Evolutionary conservation across 1,140 invertebrate genomes (phyloP).

Genomic region (Meloidogyne hapla): DNA sequence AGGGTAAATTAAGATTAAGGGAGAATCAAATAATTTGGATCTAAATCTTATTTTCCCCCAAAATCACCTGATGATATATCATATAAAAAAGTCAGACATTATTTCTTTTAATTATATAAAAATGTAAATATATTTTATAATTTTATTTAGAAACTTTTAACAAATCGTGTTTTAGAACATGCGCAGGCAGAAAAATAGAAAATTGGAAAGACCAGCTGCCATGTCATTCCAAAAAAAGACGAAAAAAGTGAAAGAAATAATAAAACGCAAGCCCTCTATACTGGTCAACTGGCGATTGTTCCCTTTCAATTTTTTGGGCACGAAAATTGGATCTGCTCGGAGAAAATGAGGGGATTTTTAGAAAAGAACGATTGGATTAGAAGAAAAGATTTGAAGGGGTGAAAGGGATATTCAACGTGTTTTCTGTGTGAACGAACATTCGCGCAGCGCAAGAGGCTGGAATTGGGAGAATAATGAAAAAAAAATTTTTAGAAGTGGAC

Average conservation of each 20-base stretch:
- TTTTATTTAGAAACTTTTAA: not conserved
- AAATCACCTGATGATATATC: too few species aligned
- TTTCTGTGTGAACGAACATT: constrained; percentile 5
- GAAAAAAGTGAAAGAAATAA: not conserved
- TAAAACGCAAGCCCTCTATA: not conserved
- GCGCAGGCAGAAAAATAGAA: not conserved
- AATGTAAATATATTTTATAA: not conserved
- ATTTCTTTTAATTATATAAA: too few species aligned
- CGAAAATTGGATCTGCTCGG: not conserved
- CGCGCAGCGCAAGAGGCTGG: not conserved
- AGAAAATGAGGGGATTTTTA: not conserved
- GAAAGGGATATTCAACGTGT: not conserved
- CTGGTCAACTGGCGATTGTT: not conserved
- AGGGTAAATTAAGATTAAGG: too few species aligned
- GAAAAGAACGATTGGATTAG: not conserved
- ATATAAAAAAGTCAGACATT: too few species aligned
- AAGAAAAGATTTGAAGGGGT: not conserved
- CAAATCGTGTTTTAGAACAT: not conserved
- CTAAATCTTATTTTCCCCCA: too few species aligned
- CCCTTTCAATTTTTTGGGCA: not conserved
- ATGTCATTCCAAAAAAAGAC: not conserved
- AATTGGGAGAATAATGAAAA: not conserved
- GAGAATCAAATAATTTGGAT: too few species aligned
- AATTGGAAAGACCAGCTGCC: not conserved
- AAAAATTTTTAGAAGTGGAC: not conserved